Evolutionary conservation across 2,797 vertebrate genomes (phyloP).

Genomic region (Hylomyscus alleni): DNA sequence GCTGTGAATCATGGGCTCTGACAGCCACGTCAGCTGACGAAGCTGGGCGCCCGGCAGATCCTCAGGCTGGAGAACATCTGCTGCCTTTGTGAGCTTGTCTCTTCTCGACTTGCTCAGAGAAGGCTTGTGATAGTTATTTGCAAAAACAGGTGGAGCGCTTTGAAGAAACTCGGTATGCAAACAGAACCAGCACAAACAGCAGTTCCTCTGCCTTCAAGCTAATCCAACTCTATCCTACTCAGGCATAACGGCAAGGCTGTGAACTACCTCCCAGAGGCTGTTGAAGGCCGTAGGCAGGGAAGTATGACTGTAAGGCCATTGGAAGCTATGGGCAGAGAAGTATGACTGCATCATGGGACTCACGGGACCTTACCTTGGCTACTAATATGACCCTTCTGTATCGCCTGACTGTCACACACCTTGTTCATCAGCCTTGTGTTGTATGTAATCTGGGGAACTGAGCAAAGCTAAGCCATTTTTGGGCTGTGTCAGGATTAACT

Average conservation of each 20-base stretch:
- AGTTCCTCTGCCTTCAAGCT: not conserved
- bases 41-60: not conserved
- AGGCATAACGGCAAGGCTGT: not conserved
- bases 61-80: slow-evolving; percentile 48
- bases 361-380: not conserved
- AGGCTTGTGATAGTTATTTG: slow-evolving; percentile 16
- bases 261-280: not conserved
- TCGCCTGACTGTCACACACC: not conserved
- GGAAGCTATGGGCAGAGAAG: not conserved
- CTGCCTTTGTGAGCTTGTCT: slow-evolving; percentile 14
- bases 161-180: slow-evolving; percentile 42
- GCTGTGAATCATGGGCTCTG: not conserved
- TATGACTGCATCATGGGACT: fast-evolving
- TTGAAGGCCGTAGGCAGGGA: no score
- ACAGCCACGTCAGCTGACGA: not conserved
- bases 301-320: no score
- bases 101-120: slow-evolving; percentile 2
- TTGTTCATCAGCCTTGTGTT: not conserved
- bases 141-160: slow-evolving; percentile 46
- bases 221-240: not conserved
- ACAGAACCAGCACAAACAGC: not conserved
- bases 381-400: not conserved
- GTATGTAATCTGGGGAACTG: not conserved
- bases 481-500: not conserved
- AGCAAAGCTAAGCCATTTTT: not conserved